phyloP scores from a whole-genome alignment of 2,888 invertebrate species.

The Torymus tubicola region DNA sequence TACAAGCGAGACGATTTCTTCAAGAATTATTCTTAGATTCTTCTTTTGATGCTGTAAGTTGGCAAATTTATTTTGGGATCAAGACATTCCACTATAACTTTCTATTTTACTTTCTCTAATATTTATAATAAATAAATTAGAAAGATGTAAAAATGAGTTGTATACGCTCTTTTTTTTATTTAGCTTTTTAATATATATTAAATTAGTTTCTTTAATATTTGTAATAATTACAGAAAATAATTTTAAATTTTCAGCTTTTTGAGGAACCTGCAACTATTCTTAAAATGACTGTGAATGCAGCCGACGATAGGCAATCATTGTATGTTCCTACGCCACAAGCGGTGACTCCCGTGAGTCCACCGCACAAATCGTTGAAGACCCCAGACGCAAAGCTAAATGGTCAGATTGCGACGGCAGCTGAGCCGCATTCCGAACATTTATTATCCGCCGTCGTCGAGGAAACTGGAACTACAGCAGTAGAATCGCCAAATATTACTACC shows the following conservation, averaged over 20 bases:
- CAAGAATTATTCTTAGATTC: conserved; percentile 96
- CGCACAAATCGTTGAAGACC: conserved; percentile 56
- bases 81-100: neutral
- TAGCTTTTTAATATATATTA: neutral
- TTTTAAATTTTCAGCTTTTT: conserved; percentile 69
- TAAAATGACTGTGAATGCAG: conserved; percentile 47
- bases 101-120: neutral
- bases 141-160: too few species aligned
- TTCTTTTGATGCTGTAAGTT: conserved; percentile 81
- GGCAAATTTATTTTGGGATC: neutral
- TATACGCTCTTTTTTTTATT: too few species aligned
- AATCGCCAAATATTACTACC: conserved; percentile 54
- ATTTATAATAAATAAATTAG: neutral
- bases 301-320: conserved; percentile 38
- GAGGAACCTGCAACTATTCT: conserved; percentile 71
- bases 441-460: conserved; percentile 67
- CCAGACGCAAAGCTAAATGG: conserved; percentile 71
- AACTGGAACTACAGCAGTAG: conserved; percentile 52
- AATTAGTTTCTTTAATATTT: too few species aligned
- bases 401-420: conserved; percentile 35
- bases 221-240: neutral
- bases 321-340: conserved; percentile 40
- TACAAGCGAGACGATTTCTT: conserved; percentile 90
- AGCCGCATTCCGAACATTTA: conserved; percentile 60
- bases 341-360: conserved; percentile 20